Conservation (phyloP, 2,113 vertebrate genomes). For the Pomatostomus ruficeps region DNA sequence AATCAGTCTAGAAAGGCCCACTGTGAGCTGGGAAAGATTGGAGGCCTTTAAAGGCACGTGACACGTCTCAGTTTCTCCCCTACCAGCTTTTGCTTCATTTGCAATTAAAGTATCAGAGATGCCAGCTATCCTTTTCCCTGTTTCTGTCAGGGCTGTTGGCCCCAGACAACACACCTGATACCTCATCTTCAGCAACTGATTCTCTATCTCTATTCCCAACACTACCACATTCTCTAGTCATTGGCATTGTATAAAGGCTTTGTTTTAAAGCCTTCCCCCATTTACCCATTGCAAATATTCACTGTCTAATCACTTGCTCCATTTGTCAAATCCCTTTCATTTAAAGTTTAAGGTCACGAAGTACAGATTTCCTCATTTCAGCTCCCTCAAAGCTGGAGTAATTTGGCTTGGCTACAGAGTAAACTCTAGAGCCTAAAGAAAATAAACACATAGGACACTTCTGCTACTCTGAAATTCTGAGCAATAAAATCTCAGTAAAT, state of each 20-base stretch:
- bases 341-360: slow-evolving; percentile 1
- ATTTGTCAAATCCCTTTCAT: background rate
- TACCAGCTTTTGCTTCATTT: slow-evolving; percentile 9
- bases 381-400: background rate
- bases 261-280: background rate
- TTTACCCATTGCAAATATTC: background rate
- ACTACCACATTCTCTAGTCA: background rate
- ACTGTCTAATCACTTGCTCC: background rate
- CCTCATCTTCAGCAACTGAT: background rate
- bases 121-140: background rate
- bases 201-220: background rate
- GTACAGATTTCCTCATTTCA: slow-evolving; percentile 5
- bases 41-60: background rate
- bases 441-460: background rate
- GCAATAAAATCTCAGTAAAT: slow-evolving; percentile 6
- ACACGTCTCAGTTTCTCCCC: background rate
- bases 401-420: background rate
- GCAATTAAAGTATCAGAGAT: background rate
- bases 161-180: background rate
- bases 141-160: background rate
- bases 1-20: background rate
- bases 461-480: slow-evolving; percentile 24
- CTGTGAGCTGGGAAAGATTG: background rate
- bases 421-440: background rate
- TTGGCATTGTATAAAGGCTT: background rate